Base-by-base conservation (phyloP, 2,888 invertebrate genomes). In the Drosophila emarginata region DNA sequence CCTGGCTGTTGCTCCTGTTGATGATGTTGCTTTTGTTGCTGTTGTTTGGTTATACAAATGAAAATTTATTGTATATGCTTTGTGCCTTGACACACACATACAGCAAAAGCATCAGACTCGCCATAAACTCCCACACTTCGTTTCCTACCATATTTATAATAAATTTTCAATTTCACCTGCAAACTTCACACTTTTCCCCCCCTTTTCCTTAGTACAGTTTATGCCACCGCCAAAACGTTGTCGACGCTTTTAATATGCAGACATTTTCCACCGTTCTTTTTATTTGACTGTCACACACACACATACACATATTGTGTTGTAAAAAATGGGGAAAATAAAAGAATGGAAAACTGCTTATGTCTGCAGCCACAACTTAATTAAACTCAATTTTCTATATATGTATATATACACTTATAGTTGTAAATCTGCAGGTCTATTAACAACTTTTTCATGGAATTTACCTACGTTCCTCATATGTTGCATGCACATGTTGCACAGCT, bases 61-160 rank as follows among this genome's bases (percentile, higher is more conserved):
- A 83, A 82, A 83, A 84, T 83, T 83, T 84, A 83, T 83, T 83
- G 77, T 84, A 82, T 79, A 69, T 79, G 80, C 81, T 81, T 81
- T 81, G 80, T 79, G 78, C 76, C 78, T 74, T 74, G 81, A 74
- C 82, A 77, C 83, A 45, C 18, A 40, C 40, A 68, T 3, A 26
- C 37, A 54, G 5, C n/a, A n/a, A 52, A 5, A 28, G 23, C 21
- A 52, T 52, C 23, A 54, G 54, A 28, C 28, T 28, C 28, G 28
- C 28, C 18, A 56, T 32, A 37, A 37, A 37, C 52, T 26, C 53
- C 53, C 32, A 5, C 2, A 11, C 18, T 32, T 54, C 54, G n/a
- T 23, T 9, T 4, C 11, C 45, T 45, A 14, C 11, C 45, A 45
- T 45, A 57, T 61, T 72, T 69, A 76, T 74, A 81, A 84, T 78